Base-by-base conservation (phyloP, 92 coral and sea anemone species). In the Metridium senile region DNA sequence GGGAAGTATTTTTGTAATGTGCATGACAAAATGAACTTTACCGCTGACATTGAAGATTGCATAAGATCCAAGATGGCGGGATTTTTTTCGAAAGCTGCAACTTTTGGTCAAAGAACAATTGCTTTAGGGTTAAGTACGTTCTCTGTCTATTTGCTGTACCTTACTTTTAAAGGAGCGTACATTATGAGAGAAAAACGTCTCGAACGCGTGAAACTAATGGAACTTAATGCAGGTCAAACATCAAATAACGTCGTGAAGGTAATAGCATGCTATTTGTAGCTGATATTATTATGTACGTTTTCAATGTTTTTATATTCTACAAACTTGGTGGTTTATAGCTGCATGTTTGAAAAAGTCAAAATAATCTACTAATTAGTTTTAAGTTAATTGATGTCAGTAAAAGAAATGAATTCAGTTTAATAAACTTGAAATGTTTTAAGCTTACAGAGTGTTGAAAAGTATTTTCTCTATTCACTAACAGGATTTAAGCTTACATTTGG, bases 21-120 rank as follows among this genome's bases (percentile, higher is more conserved):
- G 53, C 54, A 34, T 35, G 54, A 34, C 66, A 33, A 27, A 28
- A n/a, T 16, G 35, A 51, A 51, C 10, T 59, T 11, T 25, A 58
- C 65, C 66, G 49, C 66, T 73, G 33, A 34, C 43, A 29, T 2
- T 11, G 1, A 63, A 10, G 69, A 63, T 63, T 63, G 45, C 69
- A 31, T 63, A 63, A 63, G 10, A 4, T 8, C 29, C 13, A 59
- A 26, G 13, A 87, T 82, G 88, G 22, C 77, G 66, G 67, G 85
- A 46, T 52, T 67, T 1, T 29, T 63, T 47, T 70, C 83, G 1
- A 88, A 67, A 66, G 70, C 79, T 34, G 93, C 89, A 0, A 82
- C 86, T 9, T 84, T 84, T 75, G 78, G 80, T 22, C 93, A 88
- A 39, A 84, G 78, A 75, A 68, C 89, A 11, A 69, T 88, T 65